Base-by-base conservation (phyloP, 2,113 vertebrate species). In the Galeopterus variegatus region DNA sequence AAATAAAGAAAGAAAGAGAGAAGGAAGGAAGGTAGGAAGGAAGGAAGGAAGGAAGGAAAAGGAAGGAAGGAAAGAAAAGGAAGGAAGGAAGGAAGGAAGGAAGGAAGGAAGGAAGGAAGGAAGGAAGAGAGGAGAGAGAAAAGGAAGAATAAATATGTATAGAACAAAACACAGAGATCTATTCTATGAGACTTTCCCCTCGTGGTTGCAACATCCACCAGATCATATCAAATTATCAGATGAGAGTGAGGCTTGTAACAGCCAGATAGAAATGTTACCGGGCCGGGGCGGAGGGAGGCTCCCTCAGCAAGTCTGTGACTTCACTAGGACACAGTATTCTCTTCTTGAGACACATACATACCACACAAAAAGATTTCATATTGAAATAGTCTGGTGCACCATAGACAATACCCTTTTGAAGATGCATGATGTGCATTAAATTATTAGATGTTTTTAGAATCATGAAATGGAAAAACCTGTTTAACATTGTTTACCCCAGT, bases 221-320 rank as follows among this genome's bases (percentile, higher is more conserved):
- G 77, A 19, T 17, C 10, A 0, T 0, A 0, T 7, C 45, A 5
- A 1, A 1, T 11, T 10, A 0, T 0, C 0, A 15, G 5, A 3
- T 60, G 54, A 28, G 50, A 14, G 18, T 0, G 2, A 45, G 50
- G 60, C 58, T 6, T 8, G 1, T 9, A 1, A 21, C 23, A 10
- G n/a, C 48, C 7, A 0, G 21, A 8, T 4, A 33, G 24, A 14
- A 21, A 5, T 15, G 23, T 26, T 0, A 3, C 45, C 3, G 41
- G 41, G 9, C 19, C 1, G 0, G 33, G 24, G 58, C 13, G 60
- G 67, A 23, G 52, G 26, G 4, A 2, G 41, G 24, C 28, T 10
- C 48, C 28, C 67, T 2, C 6, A 41, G 36, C 2, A 8, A 10
- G 36, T 6, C 36, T n/a, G 36, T 10, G 17, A 17, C 23, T 36